A percentile compares a stretch with the other conserved stretches of the same genome.
Conservation (phyloP, 2,797 vertebrate species). For the Enoplosus armatus region DNA sequence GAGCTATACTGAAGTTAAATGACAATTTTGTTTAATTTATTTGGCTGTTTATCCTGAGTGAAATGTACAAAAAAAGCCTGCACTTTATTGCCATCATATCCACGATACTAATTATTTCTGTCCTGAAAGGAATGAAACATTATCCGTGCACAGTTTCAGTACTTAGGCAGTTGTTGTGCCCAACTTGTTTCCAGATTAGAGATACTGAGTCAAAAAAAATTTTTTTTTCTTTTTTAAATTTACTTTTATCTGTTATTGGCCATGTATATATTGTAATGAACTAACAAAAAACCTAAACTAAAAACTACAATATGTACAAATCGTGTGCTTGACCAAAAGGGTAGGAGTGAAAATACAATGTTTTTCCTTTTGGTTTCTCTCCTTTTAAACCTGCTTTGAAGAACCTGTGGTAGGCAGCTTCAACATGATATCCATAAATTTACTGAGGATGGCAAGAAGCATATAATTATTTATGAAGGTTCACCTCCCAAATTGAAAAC, state of each 20-base stretch:
- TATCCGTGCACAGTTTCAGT: neutral
- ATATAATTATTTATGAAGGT: constrained; percentile 82
- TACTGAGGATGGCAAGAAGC: constrained; percentile 62
- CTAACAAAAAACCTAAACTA: neutral
- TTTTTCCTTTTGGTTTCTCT: constrained; percentile 37
- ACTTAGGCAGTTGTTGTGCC: neutral
- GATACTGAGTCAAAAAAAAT: neutral
- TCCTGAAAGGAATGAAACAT: neutral
- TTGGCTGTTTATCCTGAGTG: neutral
- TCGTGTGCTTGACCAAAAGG: neutral
- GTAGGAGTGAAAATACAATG: neutral
- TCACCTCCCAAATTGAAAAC: constrained; percentile 77
- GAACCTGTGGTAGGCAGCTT: constrained; percentile 67
- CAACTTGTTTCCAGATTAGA: neutral
- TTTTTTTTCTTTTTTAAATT: neutral
- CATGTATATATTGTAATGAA: too few species aligned
- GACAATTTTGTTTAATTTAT: neutral
- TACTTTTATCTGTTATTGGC: neutral
- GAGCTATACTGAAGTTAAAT: neutral
- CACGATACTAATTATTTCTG: neutral
- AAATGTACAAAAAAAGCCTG: neutral
- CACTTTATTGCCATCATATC: neutral
- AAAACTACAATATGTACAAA: constrained; percentile 1
- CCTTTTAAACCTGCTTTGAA: constrained; percentile 64
- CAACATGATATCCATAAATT: constrained; percentile 73